Evolutionary conservation across 2,888 invertebrate species (phyloP).

Genomic region (Drepanosiphum platanoidis): DNA sequence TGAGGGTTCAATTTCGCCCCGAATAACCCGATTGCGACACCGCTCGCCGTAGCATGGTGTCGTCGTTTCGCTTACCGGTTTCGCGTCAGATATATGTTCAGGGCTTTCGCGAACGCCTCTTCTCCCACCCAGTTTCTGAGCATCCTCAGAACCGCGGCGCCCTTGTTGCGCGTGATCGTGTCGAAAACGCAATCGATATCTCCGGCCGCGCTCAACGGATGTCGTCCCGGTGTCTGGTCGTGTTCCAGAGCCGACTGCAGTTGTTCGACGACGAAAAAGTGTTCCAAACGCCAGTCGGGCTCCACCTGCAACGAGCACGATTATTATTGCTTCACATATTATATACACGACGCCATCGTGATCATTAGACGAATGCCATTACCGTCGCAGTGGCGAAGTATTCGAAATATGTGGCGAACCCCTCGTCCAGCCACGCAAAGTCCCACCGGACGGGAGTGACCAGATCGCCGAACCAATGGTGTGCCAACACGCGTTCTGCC

Average conservation of each 20-base stretch:
- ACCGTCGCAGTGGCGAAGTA: slow-evolving; percentile 66
- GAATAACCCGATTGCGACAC: too few species aligned
- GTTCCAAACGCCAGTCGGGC: slow-evolving; percentile 64
- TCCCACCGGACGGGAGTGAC: slow-evolving; percentile 79
- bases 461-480: slow-evolving; percentile 81
- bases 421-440: slow-evolving; percentile 79
- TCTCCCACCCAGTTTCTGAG: slow-evolving; percentile 86
- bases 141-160: slow-evolving; percentile 80
- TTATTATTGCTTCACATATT: too few species aligned
- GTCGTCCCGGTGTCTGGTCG: slow-evolving; percentile 71
- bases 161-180: slow-evolving; percentile 77
- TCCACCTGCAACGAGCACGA: slow-evolving; percentile 63
- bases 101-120: slow-evolving; percentile 74
- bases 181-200: slow-evolving; percentile 75
- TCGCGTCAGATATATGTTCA: slow-evolving; percentile 74
- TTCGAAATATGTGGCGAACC: slow-evolving; percentile 74
- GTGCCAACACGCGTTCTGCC: slow-evolving; percentile 77
- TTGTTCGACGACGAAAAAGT: slow-evolving; percentile 67
- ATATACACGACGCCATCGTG: too few species aligned
- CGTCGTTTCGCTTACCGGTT: slow-evolving; percentile 47
- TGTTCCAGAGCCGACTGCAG: slow-evolving; percentile 68
- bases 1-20: too few species aligned
- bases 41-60: too few species aligned
- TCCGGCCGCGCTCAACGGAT: slow-evolving; percentile 72
- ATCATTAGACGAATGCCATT: background rate